Evolutionary conservation across 2,888 invertebrate genomes (phyloP).

Genomic region (Agonopterix alstromeriana): DNA sequence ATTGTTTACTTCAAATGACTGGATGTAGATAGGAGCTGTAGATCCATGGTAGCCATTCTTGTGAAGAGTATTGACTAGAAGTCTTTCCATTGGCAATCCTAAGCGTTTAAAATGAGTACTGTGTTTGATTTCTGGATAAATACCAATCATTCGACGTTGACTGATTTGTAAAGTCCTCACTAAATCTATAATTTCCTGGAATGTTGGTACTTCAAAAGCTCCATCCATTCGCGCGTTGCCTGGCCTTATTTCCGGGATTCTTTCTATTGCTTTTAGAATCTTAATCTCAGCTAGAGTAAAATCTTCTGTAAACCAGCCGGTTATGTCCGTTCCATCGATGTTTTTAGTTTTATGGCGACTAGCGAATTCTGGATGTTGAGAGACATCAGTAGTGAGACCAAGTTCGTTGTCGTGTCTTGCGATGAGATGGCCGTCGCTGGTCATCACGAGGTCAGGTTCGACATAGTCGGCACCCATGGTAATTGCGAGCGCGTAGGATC

Average conservation of each 20-base stretch:
- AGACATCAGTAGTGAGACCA: slow-evolving; percentile 50
- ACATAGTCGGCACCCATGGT: slow-evolving; percentile 64
- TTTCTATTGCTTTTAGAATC: slow-evolving; percentile 51
- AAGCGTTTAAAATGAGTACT: slow-evolving; percentile 49
- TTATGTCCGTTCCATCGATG: slow-evolving; percentile 40
- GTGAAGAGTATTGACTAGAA: slow-evolving; percentile 49
- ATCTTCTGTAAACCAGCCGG: slow-evolving; percentile 65
- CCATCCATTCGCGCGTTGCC: slow-evolving; percentile 57
- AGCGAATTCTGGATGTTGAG: slow-evolving; percentile 46
- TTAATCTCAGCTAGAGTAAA: slow-evolving; percentile 63
- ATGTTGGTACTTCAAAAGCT: slow-evolving; percentile 47
- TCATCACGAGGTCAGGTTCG: slow-evolving; percentile 65
- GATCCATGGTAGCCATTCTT: slow-evolving; percentile 47
- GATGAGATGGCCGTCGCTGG: slow-evolving; percentile 54
- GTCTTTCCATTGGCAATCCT: slow-evolving; percentile 51
- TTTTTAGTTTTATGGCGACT: slow-evolving; percentile 45
- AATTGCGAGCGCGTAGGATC: slow-evolving; percentile 58
- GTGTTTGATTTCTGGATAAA: slow-evolving; percentile 66
- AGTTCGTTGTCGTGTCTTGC: slow-evolving; percentile 64
- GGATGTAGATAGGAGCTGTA: slow-evolving; percentile 52
- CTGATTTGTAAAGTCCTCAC: slow-evolving; percentile 52
- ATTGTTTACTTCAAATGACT: slow-evolving; percentile 63
- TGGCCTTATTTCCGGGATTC: slow-evolving; percentile 50
- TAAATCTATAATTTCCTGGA: slow-evolving; percentile 62
- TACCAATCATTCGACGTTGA: slow-evolving; percentile 45